Conservation (phyloP, 2,113 vertebrate species). For the Maccullochella peelii region DNA sequence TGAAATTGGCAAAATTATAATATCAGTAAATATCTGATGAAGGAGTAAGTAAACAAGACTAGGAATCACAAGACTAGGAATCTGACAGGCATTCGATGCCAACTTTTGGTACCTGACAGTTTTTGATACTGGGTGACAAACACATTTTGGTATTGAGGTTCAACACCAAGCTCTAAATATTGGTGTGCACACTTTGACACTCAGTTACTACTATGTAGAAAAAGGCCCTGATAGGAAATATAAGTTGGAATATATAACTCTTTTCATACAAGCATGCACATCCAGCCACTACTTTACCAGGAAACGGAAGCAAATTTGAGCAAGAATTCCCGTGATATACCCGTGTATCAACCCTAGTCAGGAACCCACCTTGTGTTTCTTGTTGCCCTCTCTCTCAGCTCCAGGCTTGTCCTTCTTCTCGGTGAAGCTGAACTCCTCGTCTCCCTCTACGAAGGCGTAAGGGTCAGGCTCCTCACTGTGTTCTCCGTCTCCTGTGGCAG, state of each 20-base stretch:
- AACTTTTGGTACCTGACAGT: not conserved
- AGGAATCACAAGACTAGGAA: too few species aligned
- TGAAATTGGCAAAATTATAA: not conserved
- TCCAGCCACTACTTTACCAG: not conserved
- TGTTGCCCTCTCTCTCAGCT: slow-evolving; percentile 89
- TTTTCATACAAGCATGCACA: not conserved
- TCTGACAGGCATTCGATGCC: not conserved
- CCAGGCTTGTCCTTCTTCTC: slow-evolving; percentile 94
- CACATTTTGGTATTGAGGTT: not conserved
- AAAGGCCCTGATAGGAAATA: not conserved
- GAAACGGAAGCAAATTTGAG: not conserved
- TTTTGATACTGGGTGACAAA: not conserved
- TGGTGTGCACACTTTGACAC: not conserved
- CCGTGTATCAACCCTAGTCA: not conserved
- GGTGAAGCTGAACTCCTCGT: slow-evolving; percentile 93
- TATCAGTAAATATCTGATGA: not conserved
- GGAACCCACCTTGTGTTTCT: slow-evolving; percentile 92
- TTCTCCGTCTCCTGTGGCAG: slow-evolving; percentile 86
- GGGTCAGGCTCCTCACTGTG: slow-evolving; percentile 91
- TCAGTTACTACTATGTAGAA: not conserved
- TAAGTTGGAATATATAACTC: too few species aligned
- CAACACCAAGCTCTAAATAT: not conserved
- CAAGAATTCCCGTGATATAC: not conserved
- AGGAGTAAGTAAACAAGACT: not conserved
- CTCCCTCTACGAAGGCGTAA: slow-evolving; percentile 95